These are phyloP conservation scores for Corythoichthys haematopterus DNA, from an alignment of 2,113 vertebrate species.

Conservation along the genomic window DNA sequence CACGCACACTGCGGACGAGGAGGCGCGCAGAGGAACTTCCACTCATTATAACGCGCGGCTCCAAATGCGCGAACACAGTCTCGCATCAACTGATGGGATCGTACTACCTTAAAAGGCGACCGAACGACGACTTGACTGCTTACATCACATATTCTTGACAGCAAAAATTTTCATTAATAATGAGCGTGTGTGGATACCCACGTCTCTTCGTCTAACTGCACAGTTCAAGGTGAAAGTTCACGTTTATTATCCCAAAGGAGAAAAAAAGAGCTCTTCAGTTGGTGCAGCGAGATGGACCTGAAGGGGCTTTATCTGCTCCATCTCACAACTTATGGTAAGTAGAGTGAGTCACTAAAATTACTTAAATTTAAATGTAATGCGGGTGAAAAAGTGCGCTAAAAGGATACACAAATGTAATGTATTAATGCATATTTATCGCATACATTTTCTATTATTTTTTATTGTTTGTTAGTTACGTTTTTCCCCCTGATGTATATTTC, in stretches of 20 bases:
- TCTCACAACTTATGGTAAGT: constrained; percentile 69
- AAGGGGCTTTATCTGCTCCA: constrained; percentile 71
- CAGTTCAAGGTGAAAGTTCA: constrained; percentile 36
- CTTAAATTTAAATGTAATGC: background rate
- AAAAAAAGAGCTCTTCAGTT: constrained; percentile 9
- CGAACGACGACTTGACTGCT: constrained; percentile 11
- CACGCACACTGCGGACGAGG: constrained; percentile 16
- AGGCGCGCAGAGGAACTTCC: constrained; percentile 48
- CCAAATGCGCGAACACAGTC: background rate
- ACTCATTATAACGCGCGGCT: constrained; percentile 4
- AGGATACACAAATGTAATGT: background rate
- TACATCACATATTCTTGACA: constrained; percentile 1
- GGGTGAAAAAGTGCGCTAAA: background rate
- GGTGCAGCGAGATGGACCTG: constrained; percentile 65
- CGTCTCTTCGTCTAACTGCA: constrained; percentile 25
- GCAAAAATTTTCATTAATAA: background rate
- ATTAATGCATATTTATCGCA: background rate
- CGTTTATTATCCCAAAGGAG: constrained; percentile 14
- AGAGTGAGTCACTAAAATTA: background rate
- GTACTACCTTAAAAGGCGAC: constrained; percentile 10
- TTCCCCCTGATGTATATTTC: background rate
- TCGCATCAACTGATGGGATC: constrained; percentile 30
- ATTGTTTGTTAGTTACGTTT: background rate
- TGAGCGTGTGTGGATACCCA: constrained; percentile 22
- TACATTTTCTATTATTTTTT: background rate